These are phyloP conservation scores for Eciton burchellii DNA, from an alignment of 1,140 invertebrate genomes.

Conservation along the genomic window DNA sequence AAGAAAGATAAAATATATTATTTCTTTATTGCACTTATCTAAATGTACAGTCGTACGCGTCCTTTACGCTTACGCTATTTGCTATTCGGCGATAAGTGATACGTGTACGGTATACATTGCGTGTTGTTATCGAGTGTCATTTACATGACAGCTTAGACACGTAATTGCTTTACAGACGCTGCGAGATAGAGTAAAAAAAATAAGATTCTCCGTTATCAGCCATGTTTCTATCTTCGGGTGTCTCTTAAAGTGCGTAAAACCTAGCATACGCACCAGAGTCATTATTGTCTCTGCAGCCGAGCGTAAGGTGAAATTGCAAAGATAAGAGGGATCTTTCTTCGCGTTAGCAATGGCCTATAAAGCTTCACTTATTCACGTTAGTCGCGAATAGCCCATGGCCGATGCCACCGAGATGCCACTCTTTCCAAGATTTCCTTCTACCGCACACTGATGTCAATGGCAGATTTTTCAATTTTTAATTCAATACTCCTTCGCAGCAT, in stretches of 20 bases:
- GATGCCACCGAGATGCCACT: conserved; percentile 37
- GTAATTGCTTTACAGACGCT: neutral
- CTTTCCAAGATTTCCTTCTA: conserved; percentile 16
- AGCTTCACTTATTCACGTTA: conserved; percentile 68
- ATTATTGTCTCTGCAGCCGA: conserved; percentile 40
- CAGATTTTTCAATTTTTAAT: conserved; percentile 14
- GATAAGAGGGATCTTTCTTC: conserved; percentile 8
- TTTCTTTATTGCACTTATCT: conserved; percentile 27
- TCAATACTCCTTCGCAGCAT: too few relatives aligned
- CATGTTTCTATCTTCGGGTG: conserved; percentile 17
- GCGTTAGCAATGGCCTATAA: conserved; percentile 52
- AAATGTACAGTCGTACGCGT: conserved; percentile 23
- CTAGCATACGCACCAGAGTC: conserved; percentile 70
- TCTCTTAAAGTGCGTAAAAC: conserved; percentile 68
- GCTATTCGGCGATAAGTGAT: neutral
- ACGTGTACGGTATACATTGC: too few relatives aligned
- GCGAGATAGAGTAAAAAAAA: conserved; percentile 51
- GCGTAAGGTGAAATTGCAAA: conserved; percentile 1
- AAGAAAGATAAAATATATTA: conserved; percentile 27
- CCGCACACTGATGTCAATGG: conserved; percentile 9
- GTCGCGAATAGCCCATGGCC: conserved; percentile 73
- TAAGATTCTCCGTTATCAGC: conserved; percentile 9
- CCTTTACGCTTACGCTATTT: neutral
- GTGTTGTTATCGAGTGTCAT: too few relatives aligned
- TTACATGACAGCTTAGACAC: too few relatives aligned